phyloP scores from a whole-genome alignment of 2,113 vertebrate genomes.

The Pseudolaguvia tuberculata region DNA sequence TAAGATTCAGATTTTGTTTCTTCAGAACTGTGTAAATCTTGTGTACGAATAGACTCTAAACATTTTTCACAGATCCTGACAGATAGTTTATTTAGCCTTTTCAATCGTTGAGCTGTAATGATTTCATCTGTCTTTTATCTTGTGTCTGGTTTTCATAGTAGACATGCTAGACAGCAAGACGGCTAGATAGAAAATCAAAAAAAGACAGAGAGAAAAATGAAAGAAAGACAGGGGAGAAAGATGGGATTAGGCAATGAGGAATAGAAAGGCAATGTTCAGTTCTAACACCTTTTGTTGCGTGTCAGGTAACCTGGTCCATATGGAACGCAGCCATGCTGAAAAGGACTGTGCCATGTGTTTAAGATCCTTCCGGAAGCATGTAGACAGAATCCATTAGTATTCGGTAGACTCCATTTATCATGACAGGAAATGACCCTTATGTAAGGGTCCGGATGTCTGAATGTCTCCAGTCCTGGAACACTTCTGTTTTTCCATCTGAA shows the following conservation, averaged over 20 bases:
- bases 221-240: not conserved
- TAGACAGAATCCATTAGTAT: slow-evolving; percentile 24
- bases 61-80: slow-evolving; percentile 6
- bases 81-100: slow-evolving; percentile 17
- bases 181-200: too few relatives aligned
- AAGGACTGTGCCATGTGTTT: slow-evolving; percentile 15
- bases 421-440: slow-evolving; percentile 10
- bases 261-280: not conserved
- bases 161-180: not conserved
- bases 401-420: slow-evolving; percentile 29
- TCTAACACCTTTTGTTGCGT: slow-evolving; percentile 10
- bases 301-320: slow-evolving; percentile 22
- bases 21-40: too few relatives aligned
- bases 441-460: not conserved
- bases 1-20: too few relatives aligned
- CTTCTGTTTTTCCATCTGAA: not conserved
- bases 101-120: slow-evolving; percentile 7
- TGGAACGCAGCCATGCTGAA: slow-evolving; percentile 1
- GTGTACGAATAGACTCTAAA: not conserved
- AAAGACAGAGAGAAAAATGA: too few relatives aligned
- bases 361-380: slow-evolving; percentile 27
- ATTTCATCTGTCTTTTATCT: slow-evolving; percentile 40
- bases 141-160: slow-evolving; percentile 32
- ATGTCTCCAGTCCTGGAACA: slow-evolving; percentile 4
- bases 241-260: not conserved